Percentiles rank a stretch among this genome's conserved stretches.
Evolutionary conservation across 2,797 vertebrate genomes (phyloP).

Genomic region (Acrocephalus scirpaceus): DNA sequence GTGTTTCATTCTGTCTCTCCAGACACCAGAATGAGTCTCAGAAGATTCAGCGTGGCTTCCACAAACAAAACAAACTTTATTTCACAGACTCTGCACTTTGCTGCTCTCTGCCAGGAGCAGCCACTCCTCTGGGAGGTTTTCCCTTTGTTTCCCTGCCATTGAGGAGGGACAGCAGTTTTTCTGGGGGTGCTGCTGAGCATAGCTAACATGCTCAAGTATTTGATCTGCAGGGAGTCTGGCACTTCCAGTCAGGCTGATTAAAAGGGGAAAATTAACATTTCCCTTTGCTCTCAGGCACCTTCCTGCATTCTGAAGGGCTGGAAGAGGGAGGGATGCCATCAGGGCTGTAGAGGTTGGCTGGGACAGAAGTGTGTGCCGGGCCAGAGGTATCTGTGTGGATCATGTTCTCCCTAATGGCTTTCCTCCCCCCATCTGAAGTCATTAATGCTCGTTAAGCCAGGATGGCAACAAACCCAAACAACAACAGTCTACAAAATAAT

Average conservation of each 20-base stretch:
- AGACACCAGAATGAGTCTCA: neutral
- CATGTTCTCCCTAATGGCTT: constrained; percentile 28
- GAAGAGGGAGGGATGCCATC: neutral
- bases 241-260: neutral
- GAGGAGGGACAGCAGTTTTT: neutral
- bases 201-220: neutral
- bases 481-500: constrained; percentile 53
- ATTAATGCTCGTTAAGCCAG: constrained; percentile 46
- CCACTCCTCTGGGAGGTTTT: neutral
- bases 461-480: constrained; percentile 70
- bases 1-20: neutral
- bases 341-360: neutral
- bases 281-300: neutral
- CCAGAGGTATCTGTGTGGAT: neutral
- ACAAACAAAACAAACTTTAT: neutral
- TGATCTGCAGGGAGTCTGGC: neutral
- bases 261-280: neutral
- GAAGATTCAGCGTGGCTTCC: neutral
- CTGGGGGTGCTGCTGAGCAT: neutral
- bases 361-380: neutral
- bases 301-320: neutral
- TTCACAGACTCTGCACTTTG: neutral
- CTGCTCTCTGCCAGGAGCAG: neutral
- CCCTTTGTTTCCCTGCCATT: neutral
- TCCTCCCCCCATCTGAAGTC: constrained; percentile 10